Base-by-base conservation (phyloP, 2,888 invertebrate species). In the Acanthosoma haemorrhoidale region DNA sequence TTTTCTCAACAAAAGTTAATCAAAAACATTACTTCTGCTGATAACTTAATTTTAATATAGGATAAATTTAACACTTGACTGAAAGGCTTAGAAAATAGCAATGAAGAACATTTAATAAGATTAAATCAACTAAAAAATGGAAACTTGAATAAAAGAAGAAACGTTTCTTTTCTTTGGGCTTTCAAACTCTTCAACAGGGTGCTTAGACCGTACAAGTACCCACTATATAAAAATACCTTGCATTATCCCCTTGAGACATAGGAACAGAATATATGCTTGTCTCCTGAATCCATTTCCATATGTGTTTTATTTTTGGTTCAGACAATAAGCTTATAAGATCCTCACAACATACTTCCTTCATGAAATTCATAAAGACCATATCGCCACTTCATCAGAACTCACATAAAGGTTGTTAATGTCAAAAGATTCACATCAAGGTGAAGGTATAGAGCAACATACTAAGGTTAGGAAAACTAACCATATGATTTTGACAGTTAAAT, bases 201-300 rank as follows among this genome's bases (percentile, higher is more conserved):
- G n/a, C n/a, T n/a, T n/a, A n/a, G n/a, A n/a, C n/a, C n/a, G n/a
- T n/a, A n/a, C n/a, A n/a, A n/a, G n/a, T n/a, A n/a, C n/a, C n/a
- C n/a, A n/a, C n/a, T n/a, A n/a, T n/a, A n/a, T n/a, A n/a, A n/a
- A n/a, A n/a, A n/a, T n/a, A 51, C 51, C 51, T 51, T 51, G 29
- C 21, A 51, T 29, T 51, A 51, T 51, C 51, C 29, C 51, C 51
- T 51, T 51, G 51, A n/a, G 51, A 51, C 51, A 51, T 51, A n/a
- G 25, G 25, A 25, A n/a, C 21, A 51, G 51, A 51, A 51, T 6
- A 51, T 51, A 21, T 25, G 29, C 21, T 51, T 21, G 25, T 51
- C 25, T 51, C 51, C 29, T 51, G 51, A 51, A 51, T 51, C 51
- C 51, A 51, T n/a, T 51, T 51, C 6, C n/a, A 25, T 6, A 51